phyloP scores from a whole-genome alignment of 2,113 vertebrate species.

The Crocuta crocuta region DNA sequence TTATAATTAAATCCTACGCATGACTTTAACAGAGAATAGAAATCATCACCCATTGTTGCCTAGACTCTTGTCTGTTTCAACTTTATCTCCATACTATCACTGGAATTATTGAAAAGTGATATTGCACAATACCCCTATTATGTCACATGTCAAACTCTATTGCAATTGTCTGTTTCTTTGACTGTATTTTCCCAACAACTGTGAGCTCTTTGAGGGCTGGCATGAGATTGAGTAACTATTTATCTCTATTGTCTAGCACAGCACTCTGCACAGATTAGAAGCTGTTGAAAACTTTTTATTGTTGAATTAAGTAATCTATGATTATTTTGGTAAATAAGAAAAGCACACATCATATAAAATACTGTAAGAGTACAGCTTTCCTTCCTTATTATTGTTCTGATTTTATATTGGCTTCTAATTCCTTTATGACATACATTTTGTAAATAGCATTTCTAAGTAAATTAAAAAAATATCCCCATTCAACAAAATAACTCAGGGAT shows the following conservation, averaged over 20 bases:
- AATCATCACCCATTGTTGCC: background rate
- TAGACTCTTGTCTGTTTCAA: background rate
- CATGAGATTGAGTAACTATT: background rate
- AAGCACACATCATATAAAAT: background rate
- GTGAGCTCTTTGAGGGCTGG: background rate
- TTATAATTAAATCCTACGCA: slow-evolving; percentile 30
- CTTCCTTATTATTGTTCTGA: background rate
- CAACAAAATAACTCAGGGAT: slow-evolving; percentile 4
- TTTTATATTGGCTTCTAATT: slow-evolving; percentile 49
- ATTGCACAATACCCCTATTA: background rate
- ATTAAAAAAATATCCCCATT: slow-evolving; percentile 23
- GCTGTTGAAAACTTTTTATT: background rate
- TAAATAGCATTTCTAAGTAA: slow-evolving; percentile 50
- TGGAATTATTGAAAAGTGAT: slow-evolving; percentile 14
- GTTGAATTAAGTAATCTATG: background rate
- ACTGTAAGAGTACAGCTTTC: background rate
- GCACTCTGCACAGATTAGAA: background rate
- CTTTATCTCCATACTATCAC: slow-evolving; percentile 12
- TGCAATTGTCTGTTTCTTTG: background rate
- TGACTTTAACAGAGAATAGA: background rate
- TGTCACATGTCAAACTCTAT: background rate
- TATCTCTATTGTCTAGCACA: background rate
- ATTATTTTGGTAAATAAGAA: background rate
- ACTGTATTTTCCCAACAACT: background rate
- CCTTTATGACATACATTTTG: slow-evolving; percentile 28